phyloP scores from a whole-genome alignment of 2,113 vertebrate genomes.

The Callocephalon fimbriatum region DNA sequence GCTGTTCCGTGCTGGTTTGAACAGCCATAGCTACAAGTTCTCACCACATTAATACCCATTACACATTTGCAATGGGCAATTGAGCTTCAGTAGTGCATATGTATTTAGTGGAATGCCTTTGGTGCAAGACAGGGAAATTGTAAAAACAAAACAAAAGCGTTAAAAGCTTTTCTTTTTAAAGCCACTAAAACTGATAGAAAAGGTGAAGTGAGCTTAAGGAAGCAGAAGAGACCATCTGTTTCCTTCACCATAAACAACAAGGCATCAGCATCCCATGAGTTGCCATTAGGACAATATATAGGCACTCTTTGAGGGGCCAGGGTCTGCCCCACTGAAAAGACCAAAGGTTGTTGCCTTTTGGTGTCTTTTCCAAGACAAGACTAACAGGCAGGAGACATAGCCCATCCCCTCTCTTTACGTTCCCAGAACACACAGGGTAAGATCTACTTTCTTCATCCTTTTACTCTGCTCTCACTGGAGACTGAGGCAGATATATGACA shows the following conservation, averaged over 20 bases:
- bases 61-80: background rate
- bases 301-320: background rate
- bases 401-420: background rate
- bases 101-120: background rate
- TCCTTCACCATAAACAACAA: background rate
- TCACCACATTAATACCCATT: background rate
- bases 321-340: background rate
- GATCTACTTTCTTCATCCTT: background rate
- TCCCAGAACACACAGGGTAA: background rate
- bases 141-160: background rate
- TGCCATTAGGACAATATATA: background rate
- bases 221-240: background rate
- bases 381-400: background rate
- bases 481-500: background rate
- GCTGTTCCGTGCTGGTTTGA: background rate
- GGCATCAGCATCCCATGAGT: background rate
- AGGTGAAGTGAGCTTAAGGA: background rate
- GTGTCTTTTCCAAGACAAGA: background rate
- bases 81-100: background rate
- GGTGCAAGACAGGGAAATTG: background rate
- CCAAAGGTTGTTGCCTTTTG: background rate
- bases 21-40: background rate
- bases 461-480: background rate
- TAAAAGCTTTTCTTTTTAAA: conserved; percentile 21
- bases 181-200: background rate